These are phyloP conservation scores for Plebejus melissa DNA, from an alignment of 2,888 invertebrate species.

Conservation along the genomic window DNA sequence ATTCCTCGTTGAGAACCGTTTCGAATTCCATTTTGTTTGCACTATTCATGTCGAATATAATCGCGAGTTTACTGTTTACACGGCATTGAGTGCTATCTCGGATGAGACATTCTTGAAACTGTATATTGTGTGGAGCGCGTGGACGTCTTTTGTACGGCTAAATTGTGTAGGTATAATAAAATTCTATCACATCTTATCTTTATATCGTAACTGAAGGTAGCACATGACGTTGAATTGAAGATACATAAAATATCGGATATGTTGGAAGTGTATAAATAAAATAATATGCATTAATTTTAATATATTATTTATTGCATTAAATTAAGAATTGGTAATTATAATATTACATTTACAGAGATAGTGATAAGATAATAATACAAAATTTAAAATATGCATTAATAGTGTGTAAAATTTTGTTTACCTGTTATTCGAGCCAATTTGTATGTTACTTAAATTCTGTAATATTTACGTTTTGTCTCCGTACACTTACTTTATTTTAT, in stretches of 20 bases:
- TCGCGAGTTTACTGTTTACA: slow-evolving; percentile 12
- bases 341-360: no score
- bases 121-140: background rate
- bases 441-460: background rate
- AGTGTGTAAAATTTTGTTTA: background rate
- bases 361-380: no score
- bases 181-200: slow-evolving; percentile 40
- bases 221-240: background rate
- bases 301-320: no score
- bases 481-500: background rate
- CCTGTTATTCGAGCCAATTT: background rate
- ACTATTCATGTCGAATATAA: slow-evolving; percentile 33
- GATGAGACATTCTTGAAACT: slow-evolving; percentile 8
- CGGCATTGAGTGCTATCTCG: background rate
- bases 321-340: no score
- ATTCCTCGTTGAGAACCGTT: slow-evolving; percentile 53
- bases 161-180: slow-evolving; percentile 35
- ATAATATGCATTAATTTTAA: background rate
- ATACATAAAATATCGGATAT: background rate
- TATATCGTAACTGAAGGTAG: slow-evolving; percentile 31
- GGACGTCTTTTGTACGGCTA: slow-evolving; percentile 12
- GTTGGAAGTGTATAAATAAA: slow-evolving; percentile 3
- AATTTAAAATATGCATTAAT: background rate
- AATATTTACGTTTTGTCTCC: background rate
- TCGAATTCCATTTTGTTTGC: slow-evolving; percentile 52